Evolutionary conservation across 2,888 invertebrate species (phyloP).

Genomic region (Perithous albicinctus): DNA sequence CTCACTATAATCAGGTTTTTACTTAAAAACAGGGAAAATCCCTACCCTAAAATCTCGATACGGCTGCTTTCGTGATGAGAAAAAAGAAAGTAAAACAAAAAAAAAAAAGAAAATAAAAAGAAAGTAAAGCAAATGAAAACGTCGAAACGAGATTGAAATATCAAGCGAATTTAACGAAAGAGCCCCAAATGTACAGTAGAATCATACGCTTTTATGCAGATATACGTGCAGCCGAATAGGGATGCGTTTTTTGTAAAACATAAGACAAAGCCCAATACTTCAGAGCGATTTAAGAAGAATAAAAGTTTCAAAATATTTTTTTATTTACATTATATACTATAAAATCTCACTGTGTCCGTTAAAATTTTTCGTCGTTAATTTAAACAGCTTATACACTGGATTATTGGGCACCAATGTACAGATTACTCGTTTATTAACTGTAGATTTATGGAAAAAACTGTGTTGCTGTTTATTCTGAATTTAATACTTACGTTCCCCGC

Average conservation of each 20-base stretch:
- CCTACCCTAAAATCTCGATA: slow-evolving; percentile 48
- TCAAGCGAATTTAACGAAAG: slow-evolving; percentile 35
- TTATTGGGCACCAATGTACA: slow-evolving; percentile 57
- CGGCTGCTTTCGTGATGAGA: slow-evolving; percentile 31
- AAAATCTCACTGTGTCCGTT: slow-evolving; percentile 20
- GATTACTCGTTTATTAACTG: slow-evolving; percentile 51
- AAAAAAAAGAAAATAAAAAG: slow-evolving; percentile 12
- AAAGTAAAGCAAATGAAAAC: slow-evolving; percentile 13
- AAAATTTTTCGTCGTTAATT: neutral
- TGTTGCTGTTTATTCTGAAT: slow-evolving; percentile 32
- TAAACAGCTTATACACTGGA: slow-evolving; percentile 12
- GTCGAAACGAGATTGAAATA: slow-evolving; percentile 1
- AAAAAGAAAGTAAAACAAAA: slow-evolving; percentile 32
- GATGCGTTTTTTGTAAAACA: slow-evolving; percentile 42
- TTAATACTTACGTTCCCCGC: slow-evolving; percentile 6
- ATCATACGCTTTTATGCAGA: slow-evolving; percentile 59
- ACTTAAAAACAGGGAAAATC: slow-evolving; percentile 46
- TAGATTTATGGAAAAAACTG: slow-evolving; percentile 27
- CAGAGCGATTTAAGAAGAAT: slow-evolving; percentile 23
- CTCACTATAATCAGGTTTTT: slow-evolving; percentile 55
- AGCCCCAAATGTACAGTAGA: slow-evolving; percentile 65
- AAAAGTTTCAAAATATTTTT: slow-evolving; percentile 37
- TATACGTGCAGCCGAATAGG: slow-evolving; percentile 36
- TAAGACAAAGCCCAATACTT: slow-evolving; percentile 47
- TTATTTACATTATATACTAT: slow-evolving; percentile 16